Base-by-base conservation (phyloP, 2,888 invertebrate genomes). In the Eristalis arbustorum region DNA sequence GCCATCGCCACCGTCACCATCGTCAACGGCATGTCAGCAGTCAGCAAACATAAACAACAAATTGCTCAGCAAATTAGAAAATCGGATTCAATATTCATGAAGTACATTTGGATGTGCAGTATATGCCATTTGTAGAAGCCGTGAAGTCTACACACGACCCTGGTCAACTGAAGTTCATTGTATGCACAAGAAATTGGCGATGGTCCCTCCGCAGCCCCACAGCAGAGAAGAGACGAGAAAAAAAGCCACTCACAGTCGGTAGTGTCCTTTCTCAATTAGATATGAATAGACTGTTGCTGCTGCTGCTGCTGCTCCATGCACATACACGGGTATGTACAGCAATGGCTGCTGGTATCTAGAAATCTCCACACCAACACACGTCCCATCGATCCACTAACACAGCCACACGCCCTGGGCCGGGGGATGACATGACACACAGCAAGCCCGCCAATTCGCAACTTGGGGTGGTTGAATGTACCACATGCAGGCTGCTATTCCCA, bases 101-200 rank as follows among this genome's bases (percentile, higher is more conserved):
- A 78, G 78, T 74, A 74, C 87, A 72, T 83, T 87, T 64, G 87
- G 62, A 82, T 87, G 87, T 87, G 87, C 87, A 87, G 83, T 87
- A 66, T 68, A 83, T 83, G 87, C 87, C 83, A 79, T 83, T 87
- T 87, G 75, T 87, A 71, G 59, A 75, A 72, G 74, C 83, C 87
- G 72, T 87, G n/a, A 79, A 68, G 83, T 83, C 87, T 83, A 49
- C 87, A 87, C 83, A 78, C 87, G 87, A 87, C 87, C 87, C 87
- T 83, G 87, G 87, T 87, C 87, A 87, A 83, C 83, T 87, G 87
- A 87, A 83, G 87, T 87, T 87, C 78, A 83, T 87, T 87, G 87
- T 87, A 83, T 87, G 87, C 87, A 87, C 83, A 83, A 87, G 83
- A 83, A 87, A 87, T 87, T 83, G 87, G 83, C 78, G 66, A 67